Evolutionary conservation across 2,888 invertebrate species (phyloP), one percentile per base, ranked within the genome.

Genomic region (Tachina lurida): DNA sequence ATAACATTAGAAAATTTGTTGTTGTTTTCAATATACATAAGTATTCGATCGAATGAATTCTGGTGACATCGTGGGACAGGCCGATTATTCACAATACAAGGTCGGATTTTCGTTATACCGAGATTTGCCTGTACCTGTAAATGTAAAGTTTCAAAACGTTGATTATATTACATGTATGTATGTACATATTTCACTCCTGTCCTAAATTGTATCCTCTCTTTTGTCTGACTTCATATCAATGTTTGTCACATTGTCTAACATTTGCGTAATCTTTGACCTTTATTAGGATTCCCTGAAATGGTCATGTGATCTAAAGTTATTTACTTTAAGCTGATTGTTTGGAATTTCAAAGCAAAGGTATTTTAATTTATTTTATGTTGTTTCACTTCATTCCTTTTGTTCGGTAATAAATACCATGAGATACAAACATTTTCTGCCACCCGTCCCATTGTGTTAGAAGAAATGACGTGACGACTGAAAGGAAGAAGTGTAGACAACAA

Each of bases 401-500:
- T 41, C 8, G 10, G 41, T 13, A 22, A 49, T 3, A 3, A 1
- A 63, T 5, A 43, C 12, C 31, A 31, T 31, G 31, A 31, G 22
- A 10, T 10, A 47, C n/a, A 47, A 15, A 31, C 17, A 65, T 54
- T 39, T 47, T 15, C 7, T 10, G 47, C 41, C 52, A 31, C 15
- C 17, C 52, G 19, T 17, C 22, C 65, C 49, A 67, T 43, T 67
- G 67, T 74, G 49, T 31, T 3, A 7, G 31, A n/a, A 45, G 47
- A 31, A 17, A 31, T 17, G 47, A 3, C 10, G 43, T 43, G 58
- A 74, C 17, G 62, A 71, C n/a, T 45, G 39, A 41, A 63, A 63
- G 74, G 49, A 60, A 60, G 52, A 52, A 43, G 10, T 43, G 49
- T 45, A 82, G 82, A 71, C 70, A 76, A 52, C n/a, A 75, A 60